Conservation (phyloP, 2,797 vertebrate genomes). For the Cyclopterus lumpus region DNA sequence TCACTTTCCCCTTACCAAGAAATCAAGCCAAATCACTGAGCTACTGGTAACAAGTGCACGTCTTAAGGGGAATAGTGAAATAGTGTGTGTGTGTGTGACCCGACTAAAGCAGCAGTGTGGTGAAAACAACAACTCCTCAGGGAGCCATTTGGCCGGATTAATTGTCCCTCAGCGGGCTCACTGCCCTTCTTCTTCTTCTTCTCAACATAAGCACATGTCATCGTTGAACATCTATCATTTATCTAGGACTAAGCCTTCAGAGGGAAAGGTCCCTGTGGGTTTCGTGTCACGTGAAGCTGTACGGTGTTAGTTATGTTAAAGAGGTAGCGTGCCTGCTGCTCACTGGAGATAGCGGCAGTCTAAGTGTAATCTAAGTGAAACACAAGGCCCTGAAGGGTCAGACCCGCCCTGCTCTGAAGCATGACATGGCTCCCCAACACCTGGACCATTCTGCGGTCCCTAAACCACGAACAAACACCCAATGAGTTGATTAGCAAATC, state of each 20-base stretch:
- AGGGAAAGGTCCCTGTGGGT: neutral
- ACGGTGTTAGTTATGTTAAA: neutral
- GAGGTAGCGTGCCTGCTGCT: conserved; percentile 13
- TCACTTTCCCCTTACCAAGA: neutral
- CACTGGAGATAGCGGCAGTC: conserved; percentile 29
- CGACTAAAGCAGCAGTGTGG: neutral
- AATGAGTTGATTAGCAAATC: neutral
- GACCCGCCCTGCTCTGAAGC: conserved; percentile 40
- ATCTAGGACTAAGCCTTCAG: neutral
- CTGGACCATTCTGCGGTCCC: neutral
- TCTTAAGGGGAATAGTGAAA: neutral
- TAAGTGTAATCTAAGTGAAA: conserved; percentile 65
- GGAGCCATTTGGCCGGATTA: conserved; percentile 21
- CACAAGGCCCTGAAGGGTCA: conserved; percentile 23
- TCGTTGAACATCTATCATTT: neutral
- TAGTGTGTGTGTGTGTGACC: neutral
- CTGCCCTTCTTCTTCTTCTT: neutral
- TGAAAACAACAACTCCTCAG: conserved; percentile 40
- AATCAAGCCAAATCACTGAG: neutral
- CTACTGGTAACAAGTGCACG: neutral
- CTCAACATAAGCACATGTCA: neutral
- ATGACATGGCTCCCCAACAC: neutral
- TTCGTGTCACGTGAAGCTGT: neutral
- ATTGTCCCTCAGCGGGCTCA: conserved; percentile 11
- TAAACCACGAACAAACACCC: neutral